Evolutionary conservation across 2,113 vertebrate species (phyloP).

Genomic region (Dicaeum eximium): DNA sequence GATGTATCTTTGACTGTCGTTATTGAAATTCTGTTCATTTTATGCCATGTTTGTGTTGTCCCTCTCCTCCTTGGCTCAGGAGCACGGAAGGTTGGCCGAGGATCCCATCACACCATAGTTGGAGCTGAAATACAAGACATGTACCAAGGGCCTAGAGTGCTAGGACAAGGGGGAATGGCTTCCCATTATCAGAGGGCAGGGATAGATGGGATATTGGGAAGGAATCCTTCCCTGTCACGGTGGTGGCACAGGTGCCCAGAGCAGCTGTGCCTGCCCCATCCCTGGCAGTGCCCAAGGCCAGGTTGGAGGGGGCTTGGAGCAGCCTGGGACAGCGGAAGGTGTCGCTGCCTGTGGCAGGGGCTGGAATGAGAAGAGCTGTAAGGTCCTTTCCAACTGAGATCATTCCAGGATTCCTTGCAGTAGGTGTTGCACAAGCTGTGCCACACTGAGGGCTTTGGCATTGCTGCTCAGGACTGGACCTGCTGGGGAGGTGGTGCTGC

Average conservation of each 20-base stretch:
- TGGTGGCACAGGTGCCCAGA: not conserved
- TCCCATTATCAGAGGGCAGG: not conserved
- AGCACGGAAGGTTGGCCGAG: not conserved
- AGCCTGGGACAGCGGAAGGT: rapidly evolving
- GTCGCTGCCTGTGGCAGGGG: not conserved
- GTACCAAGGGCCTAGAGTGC: not conserved
- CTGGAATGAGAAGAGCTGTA: rapidly evolving
- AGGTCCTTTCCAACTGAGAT: not conserved
- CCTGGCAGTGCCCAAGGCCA: rapidly evolving
- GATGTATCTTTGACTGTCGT: not conserved
- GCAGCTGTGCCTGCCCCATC: not conserved
- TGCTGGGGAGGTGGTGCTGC: not conserved
- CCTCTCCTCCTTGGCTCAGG: not conserved
- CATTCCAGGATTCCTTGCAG: too few relatives aligned
- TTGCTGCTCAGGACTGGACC: not conserved
- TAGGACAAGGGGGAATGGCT: not conserved
- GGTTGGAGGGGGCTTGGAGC: not conserved
- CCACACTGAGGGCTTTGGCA: rapidly evolving
- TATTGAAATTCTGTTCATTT: constrained; percentile 29
- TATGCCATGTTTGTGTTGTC: not conserved
- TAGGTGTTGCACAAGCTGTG: rapidly evolving
- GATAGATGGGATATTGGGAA: rapidly evolving
- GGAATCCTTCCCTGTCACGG: not conserved
- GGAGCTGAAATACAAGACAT: not conserved
- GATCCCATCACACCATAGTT: not conserved